phyloP scores from a whole-genome alignment of 2,888 invertebrate species.

The Cosmorhoe ocellata region DNA sequence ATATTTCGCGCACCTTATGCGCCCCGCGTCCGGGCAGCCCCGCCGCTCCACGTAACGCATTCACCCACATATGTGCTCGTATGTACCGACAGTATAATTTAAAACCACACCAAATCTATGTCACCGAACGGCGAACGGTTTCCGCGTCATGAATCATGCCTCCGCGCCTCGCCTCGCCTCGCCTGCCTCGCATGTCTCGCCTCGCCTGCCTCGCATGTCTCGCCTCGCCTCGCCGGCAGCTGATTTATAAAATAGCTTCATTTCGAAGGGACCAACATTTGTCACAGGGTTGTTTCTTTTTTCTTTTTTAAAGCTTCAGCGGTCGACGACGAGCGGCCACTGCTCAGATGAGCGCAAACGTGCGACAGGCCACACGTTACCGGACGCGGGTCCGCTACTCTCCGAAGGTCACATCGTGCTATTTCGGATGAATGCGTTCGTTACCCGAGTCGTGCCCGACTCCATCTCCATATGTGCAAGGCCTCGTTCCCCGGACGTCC shows the following conservation, averaged over 20 bases:
- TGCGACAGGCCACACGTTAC: too few relatives aligned
- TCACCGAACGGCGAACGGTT: slow-evolving; percentile 1
- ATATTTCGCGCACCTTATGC: slow-evolving; percentile 1
- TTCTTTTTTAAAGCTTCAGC: too few relatives aligned
- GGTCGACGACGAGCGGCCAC: too few relatives aligned
- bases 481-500: neutral
- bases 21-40: too few relatives aligned
- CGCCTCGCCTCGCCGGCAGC: neutral
- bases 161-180: too few relatives aligned
- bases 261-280: slow-evolving; percentile 4
- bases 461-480: neutral
- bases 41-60: too few relatives aligned
- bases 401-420: too few relatives aligned
- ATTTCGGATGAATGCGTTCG: neutral
- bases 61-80: too few relatives aligned
- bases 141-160: neutral
- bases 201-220: neutral
- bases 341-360: too few relatives aligned
- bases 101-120: neutral
- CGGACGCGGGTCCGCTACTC: too few relatives aligned
- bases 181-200: too few relatives aligned
- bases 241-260: slow-evolving; percentile 12
- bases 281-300: slow-evolving; percentile 2
- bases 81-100: too few relatives aligned
- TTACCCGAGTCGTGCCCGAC: neutral